Base-by-base conservation (phyloP, 2,113 vertebrate species). In the Calypte anna region DNA sequence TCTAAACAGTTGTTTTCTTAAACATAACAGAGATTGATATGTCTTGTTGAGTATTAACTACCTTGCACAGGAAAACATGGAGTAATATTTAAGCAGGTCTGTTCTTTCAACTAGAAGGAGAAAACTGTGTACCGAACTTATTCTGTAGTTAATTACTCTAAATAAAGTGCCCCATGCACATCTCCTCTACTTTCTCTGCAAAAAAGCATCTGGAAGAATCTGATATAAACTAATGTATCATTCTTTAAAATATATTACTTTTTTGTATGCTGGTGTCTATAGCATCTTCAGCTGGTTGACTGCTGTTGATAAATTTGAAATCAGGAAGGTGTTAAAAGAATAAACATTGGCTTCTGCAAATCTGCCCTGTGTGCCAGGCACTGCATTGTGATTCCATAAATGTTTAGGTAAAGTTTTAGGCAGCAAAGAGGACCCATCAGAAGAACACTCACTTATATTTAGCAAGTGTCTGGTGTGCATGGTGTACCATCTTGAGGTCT, bases 1-100 rank as follows among this genome's bases (percentile, higher is more conserved):
- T 80, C 70, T 79, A 95, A 97, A 89, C 84, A 87, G 36, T 94
- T 96, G 89, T 93, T 93, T 94, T 94, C 88, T 88, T 38, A 54
- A 77, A 68, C 30, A 40, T 82, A 90, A 90, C 68, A 78, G 77
- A 82, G 85, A 92, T 87, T 76, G 86, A 92, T 94, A 27, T 69
- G 62, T 90, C 50, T 95, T 89, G 91, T 90, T 96, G 69, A 72
- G 58, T n/a, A 96, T 84, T 94, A 84, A 82, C 69, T 90, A 38
- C 38, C n/a, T 84, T 85, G 59, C 63, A 48, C 85, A 82, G 1
- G 10, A 87, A 94, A 89, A 36, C 9, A 44, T 36, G 38, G 24
- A 73, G 28, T 77, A 67, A 69, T 93, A 73, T 76, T 96, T 88
- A 68, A 93, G 91, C 48, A 89, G 33, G 46, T 87, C 78, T 85